phyloP scores from a whole-genome alignment of 2,113 vertebrate genomes.

The Malurus alboscapulatus region DNA sequence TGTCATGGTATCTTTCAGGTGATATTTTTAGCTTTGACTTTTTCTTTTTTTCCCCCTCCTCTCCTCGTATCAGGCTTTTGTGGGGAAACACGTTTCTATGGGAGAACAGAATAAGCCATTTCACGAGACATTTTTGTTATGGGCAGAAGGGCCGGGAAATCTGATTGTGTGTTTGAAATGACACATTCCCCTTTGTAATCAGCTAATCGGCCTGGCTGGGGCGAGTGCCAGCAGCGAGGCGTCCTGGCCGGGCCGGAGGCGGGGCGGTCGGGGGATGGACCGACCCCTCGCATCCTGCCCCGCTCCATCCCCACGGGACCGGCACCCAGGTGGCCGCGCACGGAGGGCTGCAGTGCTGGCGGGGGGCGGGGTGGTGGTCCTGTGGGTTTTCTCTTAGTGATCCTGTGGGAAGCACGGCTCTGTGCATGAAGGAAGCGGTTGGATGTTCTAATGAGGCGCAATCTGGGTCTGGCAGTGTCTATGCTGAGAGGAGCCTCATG shows the following conservation, averaged over 20 bases:
- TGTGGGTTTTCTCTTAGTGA: not conserved
- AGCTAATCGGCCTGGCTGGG: not conserved
- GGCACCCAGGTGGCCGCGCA: accelerated
- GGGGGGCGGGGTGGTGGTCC: too few species aligned
- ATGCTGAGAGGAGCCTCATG: not conserved
- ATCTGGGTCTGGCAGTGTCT: not conserved
- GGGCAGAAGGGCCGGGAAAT: constrained; percentile 19
- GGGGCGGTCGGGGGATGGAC: accelerated
- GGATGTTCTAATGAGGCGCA: not conserved
- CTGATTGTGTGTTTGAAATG: constrained; percentile 23
- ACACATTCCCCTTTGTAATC: constrained; percentile 29
- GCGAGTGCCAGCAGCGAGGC: not conserved
- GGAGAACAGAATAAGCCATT: constrained; percentile 8
- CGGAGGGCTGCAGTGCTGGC: not conserved
- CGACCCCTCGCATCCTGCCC: not conserved
- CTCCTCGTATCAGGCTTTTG: not conserved
- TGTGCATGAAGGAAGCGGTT: not conserved
- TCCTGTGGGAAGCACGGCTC: not conserved
- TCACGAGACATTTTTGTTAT: constrained; percentile 29
- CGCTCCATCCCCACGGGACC: accelerated
- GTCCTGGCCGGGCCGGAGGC: accelerated
- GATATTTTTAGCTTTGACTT: constrained; percentile 63
- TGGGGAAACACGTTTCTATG: constrained; percentile 25
- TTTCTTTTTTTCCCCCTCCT: not conserved
- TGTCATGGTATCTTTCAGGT: constrained; percentile 15